Base-by-base conservation (phyloP, 1,140 invertebrate genomes). In the Riptortus pedestris region DNA sequence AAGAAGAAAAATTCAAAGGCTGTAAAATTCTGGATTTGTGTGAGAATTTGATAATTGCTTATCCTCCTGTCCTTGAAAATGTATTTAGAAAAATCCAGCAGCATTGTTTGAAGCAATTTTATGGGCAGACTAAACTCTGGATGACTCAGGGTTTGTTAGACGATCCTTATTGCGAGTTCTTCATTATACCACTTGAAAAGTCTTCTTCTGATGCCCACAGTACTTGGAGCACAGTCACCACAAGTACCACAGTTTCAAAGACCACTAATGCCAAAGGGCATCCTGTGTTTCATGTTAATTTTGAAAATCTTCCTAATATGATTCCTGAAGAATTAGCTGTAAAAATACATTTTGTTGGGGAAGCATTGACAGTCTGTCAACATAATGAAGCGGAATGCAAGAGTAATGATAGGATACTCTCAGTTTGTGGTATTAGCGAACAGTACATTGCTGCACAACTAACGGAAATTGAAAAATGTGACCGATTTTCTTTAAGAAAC, bases 21-120 rank as follows among this genome's bases (percentile, higher is more conserved):
- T 63, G 61, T 26, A 47, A 63, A 18, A 18, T 63, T 1, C 48
- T 63, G n/a, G 61, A 63, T 33, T 47, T 63, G 45, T 63, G 61
- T 48, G 47, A 63, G 28, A 27, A 26, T 29, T 52, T 29, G 14
- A 28, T 28, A 9, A 26, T 24, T 18, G n/a, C 16, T 16, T 26
- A 29, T 14, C 22, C 27, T n/a, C 24, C n/a, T 7, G 43, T 18
- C 43, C 24, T 48, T 63, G 47, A 52, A 63, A 20, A 27, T 14
- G 61, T 48, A 0, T 63, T 63, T 52, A 63, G 28, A 51, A 52
- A 29, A 18, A 52, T 63, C 9, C 48, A 63, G 12, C 26, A 63
- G 12, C 27, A 26, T n/a, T 63, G 61, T 52, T 63, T 63, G 18
- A 63, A 63, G 24, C 61, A 47, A 18, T 63, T 63, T 52, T 51